These are phyloP conservation scores for Drosophila seclusa DNA, from an alignment of 2,888 invertebrate species.

Conservation along the genomic window DNA sequence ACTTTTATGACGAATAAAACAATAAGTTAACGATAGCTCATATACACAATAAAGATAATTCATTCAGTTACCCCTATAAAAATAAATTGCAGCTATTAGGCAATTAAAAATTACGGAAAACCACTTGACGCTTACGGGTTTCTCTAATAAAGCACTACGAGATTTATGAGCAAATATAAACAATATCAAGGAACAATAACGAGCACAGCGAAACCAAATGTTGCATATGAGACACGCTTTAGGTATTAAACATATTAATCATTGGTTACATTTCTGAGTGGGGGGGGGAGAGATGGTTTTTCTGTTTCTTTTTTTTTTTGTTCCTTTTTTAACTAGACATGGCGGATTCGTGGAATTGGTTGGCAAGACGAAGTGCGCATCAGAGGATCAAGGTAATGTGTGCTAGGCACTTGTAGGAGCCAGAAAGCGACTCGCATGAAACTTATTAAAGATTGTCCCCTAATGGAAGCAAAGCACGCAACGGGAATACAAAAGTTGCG, in stretches of 20 bases:
- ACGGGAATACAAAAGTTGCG: slow-evolving; percentile 39
- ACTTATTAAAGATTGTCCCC: slow-evolving; percentile 31
- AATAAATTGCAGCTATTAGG: slow-evolving; percentile 16
- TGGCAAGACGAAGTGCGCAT: slow-evolving; percentile 52
- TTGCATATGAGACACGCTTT: slow-evolving; percentile 20
- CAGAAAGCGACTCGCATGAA: slow-evolving; percentile 32
- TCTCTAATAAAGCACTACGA: slow-evolving; percentile 6
- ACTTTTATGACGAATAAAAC: not conserved
- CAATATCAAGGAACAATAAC: slow-evolving; percentile 31
- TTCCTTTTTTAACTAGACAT: slow-evolving; percentile 13
- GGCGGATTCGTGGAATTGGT: slow-evolving; percentile 10
- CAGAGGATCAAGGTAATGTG: slow-evolving; percentile 61
- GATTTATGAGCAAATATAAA: slow-evolving; percentile 34
- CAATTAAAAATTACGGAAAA: slow-evolving; percentile 54
- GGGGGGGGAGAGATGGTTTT: not conserved
- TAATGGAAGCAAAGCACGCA: slow-evolving; percentile 57
- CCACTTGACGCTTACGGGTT: slow-evolving; percentile 48
- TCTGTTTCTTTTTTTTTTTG: not conserved
- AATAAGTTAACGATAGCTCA: not conserved
- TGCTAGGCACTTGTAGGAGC: slow-evolving; percentile 69
- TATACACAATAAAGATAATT: not conserved
- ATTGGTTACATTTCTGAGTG: not conserved
- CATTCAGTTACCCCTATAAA: slow-evolving; percentile 1
- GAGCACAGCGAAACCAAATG: slow-evolving; percentile 5
- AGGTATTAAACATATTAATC: slow-evolving; percentile 26